Percentiles rank a stretch among this genome's conserved stretches.
Conservation (phyloP, 1,140 invertebrate genomes). For the Bactericera cockerelli region DNA sequence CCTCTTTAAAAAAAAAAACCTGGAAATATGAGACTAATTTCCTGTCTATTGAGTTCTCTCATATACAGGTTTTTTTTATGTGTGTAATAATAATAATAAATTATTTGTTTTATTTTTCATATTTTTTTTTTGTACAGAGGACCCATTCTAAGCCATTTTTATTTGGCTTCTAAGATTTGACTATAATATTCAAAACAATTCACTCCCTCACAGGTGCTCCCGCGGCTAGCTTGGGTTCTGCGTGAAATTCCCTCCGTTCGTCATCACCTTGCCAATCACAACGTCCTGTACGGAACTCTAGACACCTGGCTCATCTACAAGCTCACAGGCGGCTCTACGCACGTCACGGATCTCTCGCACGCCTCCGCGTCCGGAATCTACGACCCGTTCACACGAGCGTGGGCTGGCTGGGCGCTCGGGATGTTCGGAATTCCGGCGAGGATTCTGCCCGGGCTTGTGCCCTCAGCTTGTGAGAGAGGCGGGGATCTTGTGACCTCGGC, state of each 20-base stretch:
- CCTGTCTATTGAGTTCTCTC: too few species aligned
- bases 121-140: too few species aligned
- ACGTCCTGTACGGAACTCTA: conserved; percentile 73
- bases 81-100: too few species aligned
- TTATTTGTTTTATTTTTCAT: too few species aligned
- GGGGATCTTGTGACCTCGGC: conserved; percentile 33
- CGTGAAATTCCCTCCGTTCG: conserved; percentile 50
- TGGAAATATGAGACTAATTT: too few species aligned
- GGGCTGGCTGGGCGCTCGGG: conserved; percentile 53
- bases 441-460: conserved; percentile 66
- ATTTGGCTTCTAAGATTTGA: too few species aligned
- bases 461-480: conserved; percentile 63
- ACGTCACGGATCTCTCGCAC: conserved; percentile 74
- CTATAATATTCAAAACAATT: too few species aligned
- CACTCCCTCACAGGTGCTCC: too few species aligned
- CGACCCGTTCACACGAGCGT: conserved; percentile 75
- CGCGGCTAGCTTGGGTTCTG: conserved; percentile 61
- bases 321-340: conserved; percentile 38
- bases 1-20: too few species aligned
- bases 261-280: conserved; percentile 38
- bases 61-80: too few species aligned
- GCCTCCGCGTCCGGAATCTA: conserved; percentile 82
- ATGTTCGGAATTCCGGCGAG: conserved; percentile 50
- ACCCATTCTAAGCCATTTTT: too few species aligned
- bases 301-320: conserved; percentile 87